phyloP scores from a whole-genome alignment of 37 sponge, comb jelly and placozoan species.

The Ianthella basta region DNA sequence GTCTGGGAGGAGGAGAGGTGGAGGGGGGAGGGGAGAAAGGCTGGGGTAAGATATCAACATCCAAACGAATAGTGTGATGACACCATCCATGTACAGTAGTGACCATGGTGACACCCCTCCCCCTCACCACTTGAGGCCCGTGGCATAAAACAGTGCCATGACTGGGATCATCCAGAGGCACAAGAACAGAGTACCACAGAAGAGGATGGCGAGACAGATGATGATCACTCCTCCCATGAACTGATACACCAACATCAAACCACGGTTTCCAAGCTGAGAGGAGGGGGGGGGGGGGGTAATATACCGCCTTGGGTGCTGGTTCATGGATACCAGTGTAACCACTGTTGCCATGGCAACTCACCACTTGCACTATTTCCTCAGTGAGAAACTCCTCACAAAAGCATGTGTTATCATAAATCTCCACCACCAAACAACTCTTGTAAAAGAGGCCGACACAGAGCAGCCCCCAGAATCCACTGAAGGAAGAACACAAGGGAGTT shows the following conservation, averaged over 20 bases:
- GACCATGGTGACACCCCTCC: no score
- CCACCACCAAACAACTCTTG: slow-evolving; percentile 47
- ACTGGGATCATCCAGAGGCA: slow-evolving; percentile 71
- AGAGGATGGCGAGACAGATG: slow-evolving; percentile 37
- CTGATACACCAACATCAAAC: slow-evolving; percentile 61
- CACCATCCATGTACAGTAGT: no score
- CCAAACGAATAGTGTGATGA: no score
- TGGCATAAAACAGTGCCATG: slow-evolving; percentile 39
- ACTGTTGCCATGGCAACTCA: background rate
- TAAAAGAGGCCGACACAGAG: slow-evolving; percentile 79
- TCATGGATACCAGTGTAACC: no score
- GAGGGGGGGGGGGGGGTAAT: background rate
- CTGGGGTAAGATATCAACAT: no score
- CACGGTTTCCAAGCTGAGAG: slow-evolving; percentile 36
- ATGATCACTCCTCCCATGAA: slow-evolving; percentile 68
- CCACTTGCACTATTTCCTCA: background rate
- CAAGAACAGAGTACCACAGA: slow-evolving; percentile 55
- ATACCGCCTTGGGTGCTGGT: background rate
- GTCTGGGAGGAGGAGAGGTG: background rate
- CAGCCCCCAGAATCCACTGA: slow-evolving; percentile 85
- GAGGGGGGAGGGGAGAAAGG: background rate
- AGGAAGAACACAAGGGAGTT: no score
- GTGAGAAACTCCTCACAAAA: slow-evolving; percentile 53
- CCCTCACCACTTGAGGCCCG: slow-evolving; percentile 57
- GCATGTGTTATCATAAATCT: slow-evolving; percentile 69